Evolutionary conservation across 2,797 vertebrate species (phyloP).

Genomic region (Parauchenoglanis punctatus): DNA sequence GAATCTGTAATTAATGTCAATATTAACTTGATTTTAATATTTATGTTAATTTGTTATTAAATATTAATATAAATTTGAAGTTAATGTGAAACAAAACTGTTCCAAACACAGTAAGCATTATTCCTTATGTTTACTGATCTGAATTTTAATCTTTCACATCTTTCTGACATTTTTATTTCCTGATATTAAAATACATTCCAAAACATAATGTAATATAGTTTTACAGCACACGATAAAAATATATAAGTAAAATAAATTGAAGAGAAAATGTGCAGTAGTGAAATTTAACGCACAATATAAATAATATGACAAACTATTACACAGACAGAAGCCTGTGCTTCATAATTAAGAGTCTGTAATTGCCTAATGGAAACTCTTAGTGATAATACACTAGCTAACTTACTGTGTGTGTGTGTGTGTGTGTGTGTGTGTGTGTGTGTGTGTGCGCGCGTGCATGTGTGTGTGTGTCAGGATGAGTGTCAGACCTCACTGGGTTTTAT

Average conservation of each 20-base stretch:
- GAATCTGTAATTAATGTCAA: not conserved
- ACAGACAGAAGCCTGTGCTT: not conserved
- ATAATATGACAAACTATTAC: not conserved
- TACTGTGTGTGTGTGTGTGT: not conserved
- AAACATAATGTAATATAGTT: not conserved
- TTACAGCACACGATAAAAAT: not conserved
- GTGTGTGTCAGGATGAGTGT: slow-evolving; percentile 16
- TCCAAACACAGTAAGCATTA: not conserved
- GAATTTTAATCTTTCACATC: not conserved
- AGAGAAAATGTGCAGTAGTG: no score
- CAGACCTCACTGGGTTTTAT: slow-evolving; percentile 30
- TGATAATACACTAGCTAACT: not conserved
- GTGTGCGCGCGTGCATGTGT: not conserved
- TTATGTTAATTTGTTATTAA: no score
- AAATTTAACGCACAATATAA: not conserved
- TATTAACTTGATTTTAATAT: no score
- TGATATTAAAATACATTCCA: not conserved
- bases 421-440: not conserved
- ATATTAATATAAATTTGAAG: no score
- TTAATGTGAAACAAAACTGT: no score
- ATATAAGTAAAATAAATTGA: not conserved
- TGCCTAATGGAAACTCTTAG: not conserved
- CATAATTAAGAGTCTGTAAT: not conserved
- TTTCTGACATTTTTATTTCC: not conserved
- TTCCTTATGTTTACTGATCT: not conserved